Evolutionary conservation across 2,797 vertebrate genomes (phyloP).

Genomic region (Selene dorsalis): DNA sequence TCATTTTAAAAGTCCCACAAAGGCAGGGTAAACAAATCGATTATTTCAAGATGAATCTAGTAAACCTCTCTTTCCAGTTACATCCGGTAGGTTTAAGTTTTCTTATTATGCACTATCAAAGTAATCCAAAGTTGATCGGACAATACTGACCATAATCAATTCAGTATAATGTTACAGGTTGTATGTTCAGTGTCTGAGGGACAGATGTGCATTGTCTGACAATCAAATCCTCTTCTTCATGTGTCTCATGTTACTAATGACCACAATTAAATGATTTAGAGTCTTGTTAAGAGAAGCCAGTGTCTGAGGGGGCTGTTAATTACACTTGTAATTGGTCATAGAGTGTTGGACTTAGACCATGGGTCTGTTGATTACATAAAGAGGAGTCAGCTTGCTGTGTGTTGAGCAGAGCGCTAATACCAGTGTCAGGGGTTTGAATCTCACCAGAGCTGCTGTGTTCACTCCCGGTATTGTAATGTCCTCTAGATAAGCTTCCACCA

Average conservation of each 20-base stretch:
- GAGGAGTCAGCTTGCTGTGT: slow-evolving; percentile 12
- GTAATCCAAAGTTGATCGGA: neutral
- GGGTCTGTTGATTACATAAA: slow-evolving; percentile 4
- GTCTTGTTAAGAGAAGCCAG: slow-evolving; percentile 27
- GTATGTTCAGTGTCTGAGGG: neutral
- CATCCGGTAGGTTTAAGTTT: neutral
- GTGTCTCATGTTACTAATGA: slow-evolving; percentile 26
- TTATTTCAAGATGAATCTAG: neutral
- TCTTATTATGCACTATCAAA: neutral
- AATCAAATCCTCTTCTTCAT: slow-evolving; percentile 4
- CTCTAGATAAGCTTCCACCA: slow-evolving; percentile 36
- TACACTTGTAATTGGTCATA: slow-evolving; percentile 36
- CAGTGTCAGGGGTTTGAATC: slow-evolving; percentile 1
- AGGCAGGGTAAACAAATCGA: neutral
- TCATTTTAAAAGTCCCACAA: neutral
- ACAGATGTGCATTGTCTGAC: slow-evolving; percentile 11
- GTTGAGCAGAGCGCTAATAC: neutral
- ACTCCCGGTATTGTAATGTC: slow-evolving; percentile 10
- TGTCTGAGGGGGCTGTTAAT: slow-evolving; percentile 22
- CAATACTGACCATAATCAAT: too few species aligned
- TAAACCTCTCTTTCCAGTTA: neutral
- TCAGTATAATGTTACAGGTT: neutral
- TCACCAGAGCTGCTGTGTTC: neutral
- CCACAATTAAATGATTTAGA: slow-evolving; percentile 21
- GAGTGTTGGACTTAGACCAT: slow-evolving; percentile 34